A percentile compares a stretch with the other conserved stretches of the same genome.
These are phyloP conservation scores for Malacoraja senta DNA, from an alignment of 2,797 vertebrate genomes.

Conservation along the genomic window DNA sequence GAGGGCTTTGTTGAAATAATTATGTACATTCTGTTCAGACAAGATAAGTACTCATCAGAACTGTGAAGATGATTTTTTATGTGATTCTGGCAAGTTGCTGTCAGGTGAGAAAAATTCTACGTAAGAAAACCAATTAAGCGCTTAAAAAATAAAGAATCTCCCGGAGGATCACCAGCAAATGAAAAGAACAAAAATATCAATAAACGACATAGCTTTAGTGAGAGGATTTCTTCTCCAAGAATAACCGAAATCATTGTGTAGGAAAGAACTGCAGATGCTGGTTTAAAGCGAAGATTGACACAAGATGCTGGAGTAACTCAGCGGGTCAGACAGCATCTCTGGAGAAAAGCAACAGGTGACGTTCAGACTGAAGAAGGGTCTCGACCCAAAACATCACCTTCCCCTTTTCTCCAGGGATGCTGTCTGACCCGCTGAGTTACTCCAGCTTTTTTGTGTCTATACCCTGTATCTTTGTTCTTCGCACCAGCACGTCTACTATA, in stretches of 20 bases:
- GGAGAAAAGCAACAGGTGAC: too few relatives aligned
- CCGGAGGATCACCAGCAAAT: neutral
- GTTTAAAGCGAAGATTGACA: too few relatives aligned
- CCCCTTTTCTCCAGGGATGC: too few relatives aligned
- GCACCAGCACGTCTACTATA: neutral
- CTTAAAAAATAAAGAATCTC: neutral
- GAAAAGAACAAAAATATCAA: neutral
- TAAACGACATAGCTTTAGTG: neutral
- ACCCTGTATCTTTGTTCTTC: neutral
- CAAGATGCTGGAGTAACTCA: too few relatives aligned
- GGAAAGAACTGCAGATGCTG: too few relatives aligned
- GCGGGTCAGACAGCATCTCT: too few relatives aligned
- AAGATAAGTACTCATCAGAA: neutral
- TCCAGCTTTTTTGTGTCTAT: too few relatives aligned
- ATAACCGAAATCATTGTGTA: too few relatives aligned
- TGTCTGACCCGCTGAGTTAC: too few relatives aligned
- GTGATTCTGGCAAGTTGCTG: neutral
- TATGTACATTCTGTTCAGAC: neutral
- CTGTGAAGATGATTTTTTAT: neutral
- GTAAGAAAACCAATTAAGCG: neutral
- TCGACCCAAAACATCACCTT: too few relatives aligned
- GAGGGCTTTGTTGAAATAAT: neutral
- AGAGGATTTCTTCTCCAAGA: neutral
- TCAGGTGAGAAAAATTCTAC: neutral
- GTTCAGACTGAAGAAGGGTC: too few relatives aligned